These are phyloP conservation scores for Eupsittula cactorum DNA, from an alignment of 2,113 vertebrate genomes.

Conservation along the genomic window DNA sequence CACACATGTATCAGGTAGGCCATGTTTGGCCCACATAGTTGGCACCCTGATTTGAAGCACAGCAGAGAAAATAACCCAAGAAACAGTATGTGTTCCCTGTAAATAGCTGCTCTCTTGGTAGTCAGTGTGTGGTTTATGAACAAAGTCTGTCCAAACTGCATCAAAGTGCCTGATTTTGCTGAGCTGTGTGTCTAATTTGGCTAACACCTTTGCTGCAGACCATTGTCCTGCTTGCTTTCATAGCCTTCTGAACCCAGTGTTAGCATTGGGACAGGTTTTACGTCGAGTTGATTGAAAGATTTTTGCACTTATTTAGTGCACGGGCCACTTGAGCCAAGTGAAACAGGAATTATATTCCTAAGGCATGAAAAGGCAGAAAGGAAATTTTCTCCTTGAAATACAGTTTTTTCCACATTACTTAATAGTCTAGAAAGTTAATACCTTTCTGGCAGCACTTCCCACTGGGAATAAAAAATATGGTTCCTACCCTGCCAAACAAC, in stretches of 20 bases:
- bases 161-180: neutral
- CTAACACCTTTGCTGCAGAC: neutral
- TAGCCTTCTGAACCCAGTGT: neutral
- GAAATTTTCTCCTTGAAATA: constrained; percentile 59
- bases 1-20: neutral
- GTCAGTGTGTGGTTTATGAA: neutral
- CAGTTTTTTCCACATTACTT: constrained; percentile 62
- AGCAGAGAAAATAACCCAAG: neutral
- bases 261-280: constrained; percentile 9
- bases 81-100: neutral
- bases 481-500: constrained; percentile 27
- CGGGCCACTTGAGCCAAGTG: constrained; percentile 23
- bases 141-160: neutral
- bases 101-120: constrained; percentile 7
- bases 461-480: neutral
- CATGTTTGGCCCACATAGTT: neutral
- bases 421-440: constrained; percentile 58
- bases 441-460: constrained; percentile 14
- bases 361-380: constrained; percentile 47
- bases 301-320: constrained; percentile 15
- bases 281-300: neutral
- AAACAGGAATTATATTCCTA: constrained; percentile 45
- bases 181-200: neutral
- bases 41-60: neutral
- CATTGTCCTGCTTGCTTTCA: neutral